Percentiles rank a stretch among this genome's conserved stretches.
Conservation (phyloP, 2,113 vertebrate genomes). For the Corythaixoides concolor region DNA sequence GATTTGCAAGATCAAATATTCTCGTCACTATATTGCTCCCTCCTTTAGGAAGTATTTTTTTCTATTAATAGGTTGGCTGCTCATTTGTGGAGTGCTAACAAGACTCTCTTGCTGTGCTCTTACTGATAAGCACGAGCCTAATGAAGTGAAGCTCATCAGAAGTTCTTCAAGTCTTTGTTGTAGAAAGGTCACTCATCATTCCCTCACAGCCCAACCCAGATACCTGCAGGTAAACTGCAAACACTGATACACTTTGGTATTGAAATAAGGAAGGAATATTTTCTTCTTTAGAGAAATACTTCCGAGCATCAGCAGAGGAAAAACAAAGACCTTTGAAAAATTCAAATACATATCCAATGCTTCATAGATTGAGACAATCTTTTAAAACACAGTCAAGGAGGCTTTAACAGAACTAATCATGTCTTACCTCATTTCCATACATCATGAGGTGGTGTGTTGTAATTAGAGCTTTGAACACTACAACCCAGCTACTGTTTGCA, state of each 20-base stretch:
- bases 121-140: background rate
- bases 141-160: background rate
- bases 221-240: background rate
- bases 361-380: background rate
- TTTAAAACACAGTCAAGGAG: background rate
- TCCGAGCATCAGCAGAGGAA: background rate
- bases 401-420: background rate
- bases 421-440: constrained; percentile 93
- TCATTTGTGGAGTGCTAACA: background rate
- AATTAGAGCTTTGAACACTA: constrained; percentile 97
- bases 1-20: background rate
- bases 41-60: background rate
- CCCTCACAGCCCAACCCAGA: background rate
- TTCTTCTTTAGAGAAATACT: background rate
- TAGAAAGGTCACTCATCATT: background rate
- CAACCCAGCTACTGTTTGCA: constrained; percentile 93
- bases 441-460: constrained; percentile 97
- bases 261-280: background rate
- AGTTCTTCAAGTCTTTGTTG: background rate
- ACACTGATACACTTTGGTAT: background rate
- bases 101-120: background rate
- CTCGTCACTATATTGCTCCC: background rate
- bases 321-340: background rate
- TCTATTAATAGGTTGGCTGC: background rate
- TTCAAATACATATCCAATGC: background rate